These are phyloP conservation scores for Onychorhynchus coronatus DNA, from an alignment of 2,113 vertebrate species.

Conservation along the genomic window DNA sequence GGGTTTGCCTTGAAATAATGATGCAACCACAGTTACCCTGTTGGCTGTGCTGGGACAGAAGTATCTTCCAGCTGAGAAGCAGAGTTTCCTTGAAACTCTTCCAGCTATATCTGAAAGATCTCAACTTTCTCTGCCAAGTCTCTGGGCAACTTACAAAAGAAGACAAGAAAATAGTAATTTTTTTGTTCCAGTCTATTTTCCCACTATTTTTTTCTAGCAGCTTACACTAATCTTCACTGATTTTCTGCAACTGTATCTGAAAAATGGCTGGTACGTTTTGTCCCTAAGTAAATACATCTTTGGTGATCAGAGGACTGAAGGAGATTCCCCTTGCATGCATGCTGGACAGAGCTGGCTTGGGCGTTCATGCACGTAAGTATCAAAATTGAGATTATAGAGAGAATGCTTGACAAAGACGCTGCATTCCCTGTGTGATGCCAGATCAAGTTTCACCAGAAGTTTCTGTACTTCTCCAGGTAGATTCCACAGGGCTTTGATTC, in stretches of 20 bases:
- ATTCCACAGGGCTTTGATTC: neutral
- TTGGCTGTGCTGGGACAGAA: neutral
- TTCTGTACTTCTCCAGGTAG: neutral
- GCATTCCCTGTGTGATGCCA: neutral
- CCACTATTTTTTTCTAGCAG: neutral
- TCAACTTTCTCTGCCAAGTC: neutral
- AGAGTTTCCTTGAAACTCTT: neutral
- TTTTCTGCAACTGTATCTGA: neutral
- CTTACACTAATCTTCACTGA: neutral
- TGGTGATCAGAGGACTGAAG: neutral
- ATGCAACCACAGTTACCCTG: neutral
- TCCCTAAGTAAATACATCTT: neutral
- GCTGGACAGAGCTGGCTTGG: neutral
- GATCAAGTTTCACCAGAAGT: neutral
- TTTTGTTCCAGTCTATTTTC: neutral
- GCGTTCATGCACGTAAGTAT: accelerated
- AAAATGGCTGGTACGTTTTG: neutral
- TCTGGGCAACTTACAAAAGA: neutral
- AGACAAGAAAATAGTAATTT: neutral
- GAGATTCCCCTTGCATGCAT: neutral
- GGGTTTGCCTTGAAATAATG: neutral
- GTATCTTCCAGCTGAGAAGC: neutral
- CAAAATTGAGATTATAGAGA: neutral
- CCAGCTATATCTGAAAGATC: neutral
- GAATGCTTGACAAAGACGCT: neutral